Percentiles rank a stretch among this genome's conserved stretches.
phyloP scores from a whole-genome alignment of 2,797 vertebrate genomes.

The Megalops cyprinoides region DNA sequence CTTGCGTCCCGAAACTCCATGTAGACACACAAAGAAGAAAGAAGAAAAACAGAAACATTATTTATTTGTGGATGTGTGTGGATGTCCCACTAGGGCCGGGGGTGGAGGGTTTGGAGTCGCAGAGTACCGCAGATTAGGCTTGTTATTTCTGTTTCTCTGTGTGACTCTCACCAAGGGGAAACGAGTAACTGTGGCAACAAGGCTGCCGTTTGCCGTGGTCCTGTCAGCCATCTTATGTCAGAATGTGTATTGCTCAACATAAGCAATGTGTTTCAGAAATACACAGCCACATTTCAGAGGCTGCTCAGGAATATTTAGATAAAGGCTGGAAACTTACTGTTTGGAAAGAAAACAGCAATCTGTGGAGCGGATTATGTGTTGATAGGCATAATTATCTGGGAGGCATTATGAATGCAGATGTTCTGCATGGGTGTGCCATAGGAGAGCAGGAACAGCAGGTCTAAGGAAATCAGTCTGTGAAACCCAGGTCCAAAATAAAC shows the following conservation, averaged over 20 bases:
- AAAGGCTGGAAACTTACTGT: not conserved
- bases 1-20: not conserved
- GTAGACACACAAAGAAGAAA: not conserved
- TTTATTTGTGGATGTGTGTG: not conserved
- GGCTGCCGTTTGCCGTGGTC: not conserved
- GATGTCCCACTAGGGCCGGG: not conserved
- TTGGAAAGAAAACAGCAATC: not conserved
- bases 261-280: not conserved
- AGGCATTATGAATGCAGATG: constrained; percentile 3
- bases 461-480: constrained; percentile 27
- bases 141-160: constrained; percentile 10
- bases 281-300: not conserved
- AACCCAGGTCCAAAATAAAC: constrained; percentile 23
- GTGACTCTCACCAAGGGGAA: constrained; percentile 2
- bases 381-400: constrained; percentile 7
- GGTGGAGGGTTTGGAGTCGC: not conserved
- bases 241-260: not conserved
- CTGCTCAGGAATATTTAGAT: not conserved
- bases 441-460: constrained; percentile 17
- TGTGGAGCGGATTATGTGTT: not conserved
- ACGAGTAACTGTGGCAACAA: constrained; percentile 18
- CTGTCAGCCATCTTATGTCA: constrained; percentile 15
- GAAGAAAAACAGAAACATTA: not conserved
- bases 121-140: not conserved
- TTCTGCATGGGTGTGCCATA: not conserved